Percentiles rank a stretch among this genome's conserved stretches.
Evolutionary conservation across 2,888 invertebrate species (phyloP).

Genomic region (Ormia ochracea): DNA sequence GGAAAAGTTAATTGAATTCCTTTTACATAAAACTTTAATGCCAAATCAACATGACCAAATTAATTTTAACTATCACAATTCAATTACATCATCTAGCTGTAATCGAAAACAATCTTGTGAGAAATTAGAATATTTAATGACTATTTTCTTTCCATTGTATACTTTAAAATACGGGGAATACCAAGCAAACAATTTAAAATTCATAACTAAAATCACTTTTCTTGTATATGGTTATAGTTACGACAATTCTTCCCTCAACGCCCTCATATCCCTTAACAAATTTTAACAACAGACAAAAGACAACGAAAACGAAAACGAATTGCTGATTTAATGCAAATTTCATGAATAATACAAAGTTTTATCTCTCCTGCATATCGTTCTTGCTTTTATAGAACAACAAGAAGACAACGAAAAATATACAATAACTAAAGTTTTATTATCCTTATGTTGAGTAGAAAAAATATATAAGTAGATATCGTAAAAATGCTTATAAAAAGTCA

Average conservation of each 20-base stretch:
- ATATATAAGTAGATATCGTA: background rate
- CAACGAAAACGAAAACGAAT: background rate
- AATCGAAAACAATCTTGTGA: no score
- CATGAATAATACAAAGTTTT: conserved; percentile 20
- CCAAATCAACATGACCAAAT: no score
- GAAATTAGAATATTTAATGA: no score
- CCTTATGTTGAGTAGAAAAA: background rate
- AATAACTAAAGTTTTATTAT: background rate
- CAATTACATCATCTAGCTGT: no score
- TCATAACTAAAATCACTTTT: no score
- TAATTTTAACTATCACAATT: no score
- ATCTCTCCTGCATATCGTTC: conserved; percentile 4
- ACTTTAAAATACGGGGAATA: no score
- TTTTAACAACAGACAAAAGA: background rate
- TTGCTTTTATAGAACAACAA: background rate
- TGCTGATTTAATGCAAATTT: conserved; percentile 38
- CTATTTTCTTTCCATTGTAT: no score
- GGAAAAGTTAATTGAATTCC: no score
- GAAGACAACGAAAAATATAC: background rate
- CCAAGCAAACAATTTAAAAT: no score
- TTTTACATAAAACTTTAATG: no score
- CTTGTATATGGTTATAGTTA: no score
- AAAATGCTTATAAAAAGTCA: background rate
- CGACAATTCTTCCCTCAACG: background rate
- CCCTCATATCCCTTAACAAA: background rate